Evolutionary conservation across 2,113 vertebrate species (phyloP).

Genomic region (Pycnonotus jocosus): DNA sequence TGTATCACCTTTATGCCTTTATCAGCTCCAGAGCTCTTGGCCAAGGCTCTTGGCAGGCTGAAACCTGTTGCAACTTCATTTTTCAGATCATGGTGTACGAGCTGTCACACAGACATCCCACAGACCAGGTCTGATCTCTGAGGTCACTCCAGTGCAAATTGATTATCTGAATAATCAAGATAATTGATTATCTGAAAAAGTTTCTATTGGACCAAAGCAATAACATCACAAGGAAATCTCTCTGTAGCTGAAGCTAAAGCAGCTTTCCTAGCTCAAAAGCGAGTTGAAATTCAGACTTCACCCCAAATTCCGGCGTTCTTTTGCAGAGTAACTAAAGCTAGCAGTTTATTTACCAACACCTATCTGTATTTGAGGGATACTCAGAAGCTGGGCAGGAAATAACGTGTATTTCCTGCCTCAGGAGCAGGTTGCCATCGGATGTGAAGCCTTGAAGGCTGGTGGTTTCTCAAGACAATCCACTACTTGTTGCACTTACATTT

Average conservation of each 20-base stretch:
- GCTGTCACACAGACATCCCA: background rate
- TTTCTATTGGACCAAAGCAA: conserved; percentile 48
- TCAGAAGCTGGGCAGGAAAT: conserved; percentile 14
- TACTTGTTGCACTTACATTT: conserved; percentile 60
- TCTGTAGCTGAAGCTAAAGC: conserved; percentile 11
- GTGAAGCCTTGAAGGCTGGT: conserved; percentile 55
- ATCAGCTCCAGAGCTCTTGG: conserved; percentile 15
- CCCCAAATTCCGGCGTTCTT: background rate
- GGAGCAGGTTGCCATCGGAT: conserved; percentile 17
- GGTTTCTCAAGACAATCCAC: conserved; percentile 76
- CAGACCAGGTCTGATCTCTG: background rate
- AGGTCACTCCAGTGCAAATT: background rate
- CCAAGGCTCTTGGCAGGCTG: conserved; percentile 11
- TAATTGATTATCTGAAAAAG: background rate
- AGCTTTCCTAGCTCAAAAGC: background rate
- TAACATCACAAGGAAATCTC: background rate
- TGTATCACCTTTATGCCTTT: conserved; percentile 46
- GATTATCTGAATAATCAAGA: background rate
- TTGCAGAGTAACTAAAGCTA: background rate
- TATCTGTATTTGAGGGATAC: background rate
- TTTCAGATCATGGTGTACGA: background rate
- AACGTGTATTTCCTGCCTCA: background rate
- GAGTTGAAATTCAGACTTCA: background rate
- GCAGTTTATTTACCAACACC: background rate
- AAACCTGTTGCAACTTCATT: background rate